These are phyloP conservation scores for Phoenicopterus ruber DNA, from an alignment of 2,113 vertebrate species.

Conservation along the genomic window DNA sequence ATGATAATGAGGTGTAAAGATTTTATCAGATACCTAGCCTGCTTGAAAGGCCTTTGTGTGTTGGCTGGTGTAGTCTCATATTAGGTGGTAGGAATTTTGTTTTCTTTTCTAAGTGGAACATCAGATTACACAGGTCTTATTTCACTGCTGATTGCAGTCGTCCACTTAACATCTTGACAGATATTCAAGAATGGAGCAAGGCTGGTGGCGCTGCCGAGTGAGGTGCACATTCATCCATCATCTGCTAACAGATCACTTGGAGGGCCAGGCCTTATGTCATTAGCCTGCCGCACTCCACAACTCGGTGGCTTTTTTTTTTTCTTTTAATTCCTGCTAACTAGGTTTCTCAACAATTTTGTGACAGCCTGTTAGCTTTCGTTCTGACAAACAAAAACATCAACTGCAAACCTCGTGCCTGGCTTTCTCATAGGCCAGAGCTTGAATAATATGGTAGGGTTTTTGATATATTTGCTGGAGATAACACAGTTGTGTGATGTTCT, in stretches of 20 bases:
- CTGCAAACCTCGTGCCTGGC: background rate
- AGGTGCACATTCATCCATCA: slow-evolving; percentile 85
- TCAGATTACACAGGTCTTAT: slow-evolving; percentile 90
- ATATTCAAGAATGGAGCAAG: slow-evolving; percentile 79
- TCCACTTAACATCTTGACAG: slow-evolving; percentile 91
- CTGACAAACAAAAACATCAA: background rate
- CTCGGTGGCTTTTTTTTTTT: background rate
- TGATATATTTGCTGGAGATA: background rate
- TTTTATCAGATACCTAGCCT: slow-evolving; percentile 71
- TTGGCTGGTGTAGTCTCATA: slow-evolving; percentile 45
- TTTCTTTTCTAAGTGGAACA: slow-evolving; percentile 87
- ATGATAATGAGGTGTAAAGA: slow-evolving; percentile 75
- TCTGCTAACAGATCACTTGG: slow-evolving; percentile 81
- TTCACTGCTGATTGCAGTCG: slow-evolving; percentile 85
- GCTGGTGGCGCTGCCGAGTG: slow-evolving; percentile 69
- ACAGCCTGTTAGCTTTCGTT: background rate
- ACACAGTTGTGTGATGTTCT: background rate
- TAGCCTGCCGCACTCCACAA: slow-evolving; percentile 26
- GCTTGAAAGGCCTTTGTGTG: slow-evolving; percentile 61
- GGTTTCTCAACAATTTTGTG: background rate
- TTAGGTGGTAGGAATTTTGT: slow-evolving; percentile 69
- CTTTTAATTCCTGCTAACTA: background rate
- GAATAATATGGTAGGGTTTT: background rate
- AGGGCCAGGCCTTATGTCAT: slow-evolving; percentile 39
- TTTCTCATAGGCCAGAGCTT: background rate